Evolutionary conservation across 1,140 invertebrate species (phyloP).

Genomic region (Trissolcus basalis): DNA sequence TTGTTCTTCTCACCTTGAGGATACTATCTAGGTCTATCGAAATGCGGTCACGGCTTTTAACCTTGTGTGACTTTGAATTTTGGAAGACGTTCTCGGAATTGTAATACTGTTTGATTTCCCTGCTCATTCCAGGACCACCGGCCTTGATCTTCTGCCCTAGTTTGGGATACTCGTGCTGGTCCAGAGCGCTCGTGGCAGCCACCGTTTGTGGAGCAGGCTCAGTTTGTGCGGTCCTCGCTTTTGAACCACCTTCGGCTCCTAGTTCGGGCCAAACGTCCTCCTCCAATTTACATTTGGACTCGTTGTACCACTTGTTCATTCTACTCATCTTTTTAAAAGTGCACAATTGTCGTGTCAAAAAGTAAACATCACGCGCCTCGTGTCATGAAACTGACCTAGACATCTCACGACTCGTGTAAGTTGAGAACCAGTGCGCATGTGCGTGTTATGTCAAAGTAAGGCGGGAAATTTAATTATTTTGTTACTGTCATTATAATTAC

Average conservation of each 20-base stretch:
- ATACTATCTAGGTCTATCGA: constrained; percentile 25
- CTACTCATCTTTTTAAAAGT: constrained; percentile 16
- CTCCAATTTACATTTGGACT: constrained; percentile 27
- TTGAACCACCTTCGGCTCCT: background rate
- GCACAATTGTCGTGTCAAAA: background rate
- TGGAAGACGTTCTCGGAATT: constrained; percentile 17
- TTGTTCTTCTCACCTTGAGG: constrained; percentile 15
- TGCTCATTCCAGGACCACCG: constrained; percentile 4
- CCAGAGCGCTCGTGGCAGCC: constrained; percentile 1
- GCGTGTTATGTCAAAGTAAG: background rate
- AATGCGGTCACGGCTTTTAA: constrained; percentile 29
- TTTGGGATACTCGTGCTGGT: constrained; percentile 32
- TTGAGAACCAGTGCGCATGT: background rate
- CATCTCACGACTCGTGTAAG: no score
- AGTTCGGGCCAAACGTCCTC: constrained; percentile 34
- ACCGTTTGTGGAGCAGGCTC: background rate
- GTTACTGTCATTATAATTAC: background rate
- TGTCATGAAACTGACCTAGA: background rate
- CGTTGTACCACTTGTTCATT: constrained; percentile 28
- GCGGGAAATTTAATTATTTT: constrained; percentile 4
- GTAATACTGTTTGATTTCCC: constrained; percentile 28
- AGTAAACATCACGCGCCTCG: background rate
- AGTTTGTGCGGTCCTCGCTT: background rate
- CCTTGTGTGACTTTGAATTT: constrained; percentile 8
- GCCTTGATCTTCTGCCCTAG: constrained; percentile 23